Evolutionary conservation across 2,113 vertebrate genomes (phyloP), one percentile per base, ranked within the genome.

Genomic region (Grammomys dolichurus): DNA sequence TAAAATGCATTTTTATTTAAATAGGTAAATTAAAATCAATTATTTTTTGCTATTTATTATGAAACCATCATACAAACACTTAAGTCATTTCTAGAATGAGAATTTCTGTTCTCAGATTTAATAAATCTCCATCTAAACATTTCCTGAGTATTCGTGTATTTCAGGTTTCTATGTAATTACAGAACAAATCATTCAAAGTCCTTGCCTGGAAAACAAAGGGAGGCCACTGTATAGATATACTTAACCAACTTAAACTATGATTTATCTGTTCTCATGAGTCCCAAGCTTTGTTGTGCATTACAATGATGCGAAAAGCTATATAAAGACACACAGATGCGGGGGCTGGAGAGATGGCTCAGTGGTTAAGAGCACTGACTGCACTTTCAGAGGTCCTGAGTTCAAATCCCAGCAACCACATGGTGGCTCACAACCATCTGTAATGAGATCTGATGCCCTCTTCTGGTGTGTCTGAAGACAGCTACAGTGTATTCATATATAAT

Each of bases 31-130:
- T 80, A 91, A 81, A 88, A 80, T 92, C 48, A 95, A 77, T 73
- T 78, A 56, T 48, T 76, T 77, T 78, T 33, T 82, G 46, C 14
- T 89, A 73, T 73, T 75, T 24, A 95, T 86, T 67, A 95, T 86
- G 48, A 86, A 94, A 95, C 96, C 65, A 93, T 24, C 31, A 95
- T 40, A 80, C 4, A 94, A 67, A 78, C 13, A 67, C 84, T 87
- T 87, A 87, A 63, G 9, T 36, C 77, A 13, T 87, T 92, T 96
- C 54, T 56, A 96, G 76, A 97, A 96, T 88, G 76, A 92, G 36
- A 90, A 92, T 7, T 31, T 84, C 28, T 77, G 7, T 69, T 87
- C 86, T 89, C 16, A 87, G 70, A 91, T 56, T 85, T 77, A 95
- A 5, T 78, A 67, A 78, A 75, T 92, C 67, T 94, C 3, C 72